A percentile compares a stretch with the other conserved stretches of the same genome.
Conservation (phyloP, 2,888 invertebrate genomes). For the Torymus auratus region DNA sequence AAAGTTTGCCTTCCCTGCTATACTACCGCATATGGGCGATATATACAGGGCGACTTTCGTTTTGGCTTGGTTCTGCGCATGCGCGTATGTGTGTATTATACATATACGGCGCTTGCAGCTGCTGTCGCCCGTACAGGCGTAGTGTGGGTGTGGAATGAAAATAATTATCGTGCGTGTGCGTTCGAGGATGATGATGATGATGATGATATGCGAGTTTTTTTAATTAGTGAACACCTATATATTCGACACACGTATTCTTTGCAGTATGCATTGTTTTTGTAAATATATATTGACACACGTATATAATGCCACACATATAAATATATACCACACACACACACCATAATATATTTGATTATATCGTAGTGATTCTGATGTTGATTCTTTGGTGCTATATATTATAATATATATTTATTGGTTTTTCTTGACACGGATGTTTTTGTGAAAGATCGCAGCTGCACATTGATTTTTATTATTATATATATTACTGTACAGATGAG, state of each 20-base stretch:
- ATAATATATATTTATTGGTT: not conserved
- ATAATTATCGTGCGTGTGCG: conserved; percentile 50
- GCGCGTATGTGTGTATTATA: no score
- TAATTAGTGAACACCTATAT: not conserved
- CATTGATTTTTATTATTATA: not conserved
- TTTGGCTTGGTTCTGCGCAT: no score
- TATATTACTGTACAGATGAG: not conserved
- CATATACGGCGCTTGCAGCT: no score
- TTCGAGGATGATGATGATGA: conserved; percentile 17
- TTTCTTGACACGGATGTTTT: conserved; percentile 12
- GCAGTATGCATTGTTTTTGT: not conserved
- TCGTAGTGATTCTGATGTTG: conserved; percentile 39
- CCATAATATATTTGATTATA: conserved; percentile 8
- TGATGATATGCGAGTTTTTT: not conserved
- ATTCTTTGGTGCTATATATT: conserved; percentile 50
- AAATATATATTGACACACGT: not conserved
- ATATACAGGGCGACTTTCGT: no score
- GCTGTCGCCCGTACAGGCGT: conserved; percentile 1
- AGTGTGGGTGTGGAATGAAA: conserved; percentile 39
- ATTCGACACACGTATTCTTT: not conserved
- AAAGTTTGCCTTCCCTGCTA: no score
- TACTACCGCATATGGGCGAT: no score
- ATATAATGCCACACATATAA: conserved; percentile 12
- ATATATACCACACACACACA: not conserved
- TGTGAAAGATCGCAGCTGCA: not conserved